phyloP scores from a whole-genome alignment of 1,140 invertebrate genomes.

The Atta colombica region DNA sequence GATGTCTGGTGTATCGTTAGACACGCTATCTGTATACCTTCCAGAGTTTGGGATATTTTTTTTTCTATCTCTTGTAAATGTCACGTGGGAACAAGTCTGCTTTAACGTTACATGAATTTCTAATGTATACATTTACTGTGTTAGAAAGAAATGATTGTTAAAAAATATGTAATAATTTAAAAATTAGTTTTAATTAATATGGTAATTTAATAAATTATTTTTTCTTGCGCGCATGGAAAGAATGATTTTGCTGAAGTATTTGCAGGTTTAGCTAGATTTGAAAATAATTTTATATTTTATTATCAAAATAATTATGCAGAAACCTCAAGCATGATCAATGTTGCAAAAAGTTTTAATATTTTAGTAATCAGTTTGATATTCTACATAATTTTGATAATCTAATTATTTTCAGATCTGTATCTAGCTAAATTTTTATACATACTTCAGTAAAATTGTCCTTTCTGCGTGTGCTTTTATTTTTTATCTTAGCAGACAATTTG shows the following conservation, averaged over 20 bases:
- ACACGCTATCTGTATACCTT: slow-evolving; percentile 18
- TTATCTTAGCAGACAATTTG: neutral
- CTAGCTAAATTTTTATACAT: no score
- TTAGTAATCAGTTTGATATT: no score
- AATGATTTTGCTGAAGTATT: no score
- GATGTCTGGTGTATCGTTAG: slow-evolving; percentile 8
- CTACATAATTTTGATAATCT: no score
- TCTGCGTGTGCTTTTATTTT: neutral
- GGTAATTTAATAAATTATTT: neutral
- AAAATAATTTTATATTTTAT: no score
- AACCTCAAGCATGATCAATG: no score
- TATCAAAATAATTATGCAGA: no score
- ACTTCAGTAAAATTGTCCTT: no score
- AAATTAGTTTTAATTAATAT: neutral
- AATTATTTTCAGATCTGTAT: no score
- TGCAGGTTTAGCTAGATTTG: no score
- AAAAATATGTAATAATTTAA: neutral
- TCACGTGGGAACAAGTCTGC: neutral
- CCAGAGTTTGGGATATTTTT: slow-evolving; percentile 17
- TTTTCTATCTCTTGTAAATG: neutral
- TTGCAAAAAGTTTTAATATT: no score
- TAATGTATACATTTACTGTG: neutral
- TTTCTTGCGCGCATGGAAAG: neutral
- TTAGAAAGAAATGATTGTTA: neutral
- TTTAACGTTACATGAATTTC: neutral